Conservation (phyloP, 2,113 vertebrate genomes). For the Ammodramus savannarum region DNA sequence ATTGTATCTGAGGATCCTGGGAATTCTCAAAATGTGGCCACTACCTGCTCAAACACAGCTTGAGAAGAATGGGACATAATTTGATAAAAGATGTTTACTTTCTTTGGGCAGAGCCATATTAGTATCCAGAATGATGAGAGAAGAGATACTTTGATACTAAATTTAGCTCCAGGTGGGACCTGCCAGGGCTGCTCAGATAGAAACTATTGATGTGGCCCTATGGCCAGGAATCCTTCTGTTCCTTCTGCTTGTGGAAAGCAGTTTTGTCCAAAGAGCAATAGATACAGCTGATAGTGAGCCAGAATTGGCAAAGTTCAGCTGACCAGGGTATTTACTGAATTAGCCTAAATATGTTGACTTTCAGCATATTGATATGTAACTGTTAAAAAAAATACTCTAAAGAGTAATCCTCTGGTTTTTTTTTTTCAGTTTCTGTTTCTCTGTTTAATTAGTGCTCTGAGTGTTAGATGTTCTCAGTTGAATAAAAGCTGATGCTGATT, state of each 20-base stretch:
- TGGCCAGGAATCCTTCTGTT: background rate
- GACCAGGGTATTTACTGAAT: background rate
- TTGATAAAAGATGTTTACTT: background rate
- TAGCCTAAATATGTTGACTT: background rate
- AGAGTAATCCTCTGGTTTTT: background rate
- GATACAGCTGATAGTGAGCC: background rate
- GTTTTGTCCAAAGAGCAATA: background rate
- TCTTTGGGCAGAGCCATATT: background rate
- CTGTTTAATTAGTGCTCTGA: background rate
- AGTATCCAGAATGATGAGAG: background rate
- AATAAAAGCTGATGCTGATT: conserved; percentile 25
- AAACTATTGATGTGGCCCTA: background rate
- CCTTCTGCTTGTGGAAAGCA: background rate
- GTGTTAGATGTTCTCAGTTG: background rate
- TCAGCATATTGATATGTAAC: background rate
- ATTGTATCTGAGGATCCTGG: background rate
- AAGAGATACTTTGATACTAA: background rate
- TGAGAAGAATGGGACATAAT: background rate
- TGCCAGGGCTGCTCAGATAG: background rate
- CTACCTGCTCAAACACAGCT: background rate
- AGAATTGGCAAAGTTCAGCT: background rate
- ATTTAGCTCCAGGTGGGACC: background rate
- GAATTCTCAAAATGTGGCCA: background rate
- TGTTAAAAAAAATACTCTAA: background rate
- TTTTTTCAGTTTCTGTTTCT: background rate